Percentiles rank a stretch among this genome's conserved stretches.
Evolutionary conservation across 2,797 vertebrate genomes (phyloP).

Genomic region (Huso huso): DNA sequence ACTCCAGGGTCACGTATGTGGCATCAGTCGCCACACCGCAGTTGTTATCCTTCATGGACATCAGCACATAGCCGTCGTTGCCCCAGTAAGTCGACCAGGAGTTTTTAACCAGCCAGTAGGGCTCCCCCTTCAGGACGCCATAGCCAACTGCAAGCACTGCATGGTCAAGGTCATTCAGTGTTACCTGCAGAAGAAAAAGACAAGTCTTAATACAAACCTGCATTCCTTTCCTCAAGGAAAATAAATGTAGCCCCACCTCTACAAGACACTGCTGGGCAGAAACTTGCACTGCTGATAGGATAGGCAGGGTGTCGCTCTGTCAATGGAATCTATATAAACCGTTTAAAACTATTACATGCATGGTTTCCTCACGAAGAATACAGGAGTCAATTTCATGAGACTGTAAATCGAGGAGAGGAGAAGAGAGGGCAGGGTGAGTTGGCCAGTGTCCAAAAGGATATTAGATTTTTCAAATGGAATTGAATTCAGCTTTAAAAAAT

Average conservation of each 20-base stretch:
- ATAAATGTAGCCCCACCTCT: background rate
- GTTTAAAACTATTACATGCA: too few relatives aligned
- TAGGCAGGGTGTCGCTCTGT: too few relatives aligned
- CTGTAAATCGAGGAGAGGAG: too few relatives aligned
- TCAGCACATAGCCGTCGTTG: constrained; percentile 71
- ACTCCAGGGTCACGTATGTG: constrained; percentile 66
- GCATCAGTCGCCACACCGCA: constrained; percentile 72
- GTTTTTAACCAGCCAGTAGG: constrained; percentile 76
- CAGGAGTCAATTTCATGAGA: too few relatives aligned
- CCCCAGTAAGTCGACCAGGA: constrained; percentile 82
- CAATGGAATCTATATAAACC: too few relatives aligned
- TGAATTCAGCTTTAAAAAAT: too few relatives aligned
- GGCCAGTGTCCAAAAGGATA: too few relatives aligned
- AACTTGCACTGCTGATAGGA: too few relatives aligned
- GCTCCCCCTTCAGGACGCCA: constrained; percentile 53
- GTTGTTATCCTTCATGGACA: constrained; percentile 80
- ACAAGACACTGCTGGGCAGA: background rate
- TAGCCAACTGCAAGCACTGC: constrained; percentile 70
- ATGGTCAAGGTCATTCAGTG: constrained; percentile 53
- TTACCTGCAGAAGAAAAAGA: constrained; percentile 40
- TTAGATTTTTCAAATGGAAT: too few relatives aligned
- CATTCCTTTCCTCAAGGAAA: background rate
- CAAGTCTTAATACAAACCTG: background rate
- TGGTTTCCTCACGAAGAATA: too few relatives aligned
- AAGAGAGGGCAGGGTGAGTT: too few relatives aligned